Conservation (phyloP, 2,113 vertebrate genomes). For the Gambusia holbrooki region DNA sequence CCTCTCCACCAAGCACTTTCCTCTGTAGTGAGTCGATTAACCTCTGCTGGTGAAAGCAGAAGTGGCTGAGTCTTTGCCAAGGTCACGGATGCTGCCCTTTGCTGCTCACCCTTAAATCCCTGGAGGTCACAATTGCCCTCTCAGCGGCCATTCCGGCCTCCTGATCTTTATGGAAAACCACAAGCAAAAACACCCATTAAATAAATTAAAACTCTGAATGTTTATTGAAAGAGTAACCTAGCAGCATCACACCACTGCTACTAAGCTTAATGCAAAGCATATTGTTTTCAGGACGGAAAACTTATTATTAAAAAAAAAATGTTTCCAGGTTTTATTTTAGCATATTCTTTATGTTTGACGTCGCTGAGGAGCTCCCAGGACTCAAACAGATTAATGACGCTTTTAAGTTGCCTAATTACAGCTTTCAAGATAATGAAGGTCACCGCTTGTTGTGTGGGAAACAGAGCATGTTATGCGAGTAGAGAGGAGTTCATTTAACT, state of each 20-base stretch:
- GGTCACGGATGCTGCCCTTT: constrained; percentile 14
- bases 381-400: constrained; percentile 38
- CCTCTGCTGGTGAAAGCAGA: constrained; percentile 42
- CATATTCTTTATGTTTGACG: not conserved
- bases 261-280: not conserved
- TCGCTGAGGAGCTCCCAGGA: constrained; percentile 5
- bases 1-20: constrained; percentile 33
- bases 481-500: constrained; percentile 39
- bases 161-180: constrained; percentile 68
- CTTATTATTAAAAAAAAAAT: not conserved
- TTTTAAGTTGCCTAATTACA: constrained; percentile 54
- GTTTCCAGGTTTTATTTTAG: not conserved
- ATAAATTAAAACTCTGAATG: constrained; percentile 57
- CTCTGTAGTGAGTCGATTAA: constrained; percentile 62
- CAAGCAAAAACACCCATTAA: constrained; percentile 55
- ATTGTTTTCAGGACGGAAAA: too few relatives aligned
- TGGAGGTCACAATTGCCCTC: constrained; percentile 56
- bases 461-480: constrained; percentile 45
- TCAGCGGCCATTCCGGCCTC: constrained; percentile 3
- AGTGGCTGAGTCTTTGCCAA: constrained; percentile 18
- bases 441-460: constrained; percentile 52
- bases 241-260: not conserved
- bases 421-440: constrained; percentile 55
- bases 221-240: not conserved
- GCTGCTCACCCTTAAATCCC: constrained; percentile 26